Base-by-base conservation (phyloP, 2,888 invertebrate species). In the Harmothoe impar region DNA sequence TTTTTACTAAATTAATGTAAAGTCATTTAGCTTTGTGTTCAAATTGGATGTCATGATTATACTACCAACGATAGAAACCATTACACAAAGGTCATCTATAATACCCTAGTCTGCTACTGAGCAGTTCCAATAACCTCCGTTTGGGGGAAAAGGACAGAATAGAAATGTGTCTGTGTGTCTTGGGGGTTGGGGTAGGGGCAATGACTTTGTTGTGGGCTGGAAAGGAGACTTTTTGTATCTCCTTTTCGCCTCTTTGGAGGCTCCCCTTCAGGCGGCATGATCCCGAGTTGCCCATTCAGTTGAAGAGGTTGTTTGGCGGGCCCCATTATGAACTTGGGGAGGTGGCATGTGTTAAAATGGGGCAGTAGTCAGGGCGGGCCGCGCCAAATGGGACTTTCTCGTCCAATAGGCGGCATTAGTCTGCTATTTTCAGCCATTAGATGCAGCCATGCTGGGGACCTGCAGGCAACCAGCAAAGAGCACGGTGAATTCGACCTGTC, bases 281-380 rank as follows among this genome's bases (percentile, higher is more conserved):
- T 35, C 81, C 81, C 81, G 12, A 17, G 35, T 1, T 12, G 81
- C 15, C 43, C 81, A 81, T 81, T 81, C 35, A 33, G 81, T 10
- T 81, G 81, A 81, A 81, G 81, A 81, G 81, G 35, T 81, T 81
- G 81, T 81, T 81, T 81, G 81, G 35, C 33, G 81, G 17, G 23
- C 35, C 15, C 43, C 43, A 81, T 81, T 81, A 81, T 81, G 81
- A 81, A 12, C 33, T 17, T 17, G 35, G 81, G 81, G 35, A 81
- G 43, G 81, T 43, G 81, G 81, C 81, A 81, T 81, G 81, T 81
- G 81, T 81, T 81, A 81, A 81, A 81, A 81, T 81, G 43, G 81
- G 43, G 72, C 31, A 20, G 81, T n/a, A 1, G 81, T 43, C 33
- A 35, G 35, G 43, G 35, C 17, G 5, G 81, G 35, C 81, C 29